phyloP scores from a whole-genome alignment of 1,140 invertebrate species.

The Leptopilina clavipes region DNA sequence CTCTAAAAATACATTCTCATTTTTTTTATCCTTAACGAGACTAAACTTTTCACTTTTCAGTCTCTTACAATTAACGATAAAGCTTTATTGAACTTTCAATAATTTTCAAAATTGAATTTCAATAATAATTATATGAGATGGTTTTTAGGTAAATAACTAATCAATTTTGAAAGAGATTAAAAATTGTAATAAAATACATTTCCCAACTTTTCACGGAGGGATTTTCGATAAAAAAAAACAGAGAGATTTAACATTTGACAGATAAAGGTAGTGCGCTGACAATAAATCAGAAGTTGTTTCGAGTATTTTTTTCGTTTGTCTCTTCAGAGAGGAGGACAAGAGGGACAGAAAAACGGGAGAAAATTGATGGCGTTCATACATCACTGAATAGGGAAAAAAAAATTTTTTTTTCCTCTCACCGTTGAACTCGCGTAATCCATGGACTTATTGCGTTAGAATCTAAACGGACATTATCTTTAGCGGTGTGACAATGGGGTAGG shows the following conservation, averaged over 20 bases:
- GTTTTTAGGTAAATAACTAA: no score
- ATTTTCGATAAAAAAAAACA: not conserved
- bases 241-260: constrained; percentile 6
- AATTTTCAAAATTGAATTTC: no score
- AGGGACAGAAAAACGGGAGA: not conserved
- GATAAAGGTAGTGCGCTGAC: not conserved
- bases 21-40: not conserved
- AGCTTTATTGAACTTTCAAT: no score
- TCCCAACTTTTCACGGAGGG: no score
- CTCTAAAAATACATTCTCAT: not conserved
- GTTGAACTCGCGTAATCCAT: constrained; percentile 21
- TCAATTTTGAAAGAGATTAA: no score
- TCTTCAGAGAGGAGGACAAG: not conserved
- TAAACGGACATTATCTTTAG: constrained; percentile 33
- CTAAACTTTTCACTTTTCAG: not conserved
- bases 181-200: no score
- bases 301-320: constrained; percentile 24
- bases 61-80: no score
- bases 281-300: constrained; percentile 27
- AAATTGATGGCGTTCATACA: constrained; percentile 26
- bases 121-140: no score
- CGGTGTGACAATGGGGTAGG: constrained; percentile 23
- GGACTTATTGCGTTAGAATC: constrained; percentile 25
- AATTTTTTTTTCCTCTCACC: not conserved
- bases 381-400: not conserved